Evolutionary conservation across 2,797 vertebrate genomes (phyloP).

Genomic region (Eremophila alpestris): DNA sequence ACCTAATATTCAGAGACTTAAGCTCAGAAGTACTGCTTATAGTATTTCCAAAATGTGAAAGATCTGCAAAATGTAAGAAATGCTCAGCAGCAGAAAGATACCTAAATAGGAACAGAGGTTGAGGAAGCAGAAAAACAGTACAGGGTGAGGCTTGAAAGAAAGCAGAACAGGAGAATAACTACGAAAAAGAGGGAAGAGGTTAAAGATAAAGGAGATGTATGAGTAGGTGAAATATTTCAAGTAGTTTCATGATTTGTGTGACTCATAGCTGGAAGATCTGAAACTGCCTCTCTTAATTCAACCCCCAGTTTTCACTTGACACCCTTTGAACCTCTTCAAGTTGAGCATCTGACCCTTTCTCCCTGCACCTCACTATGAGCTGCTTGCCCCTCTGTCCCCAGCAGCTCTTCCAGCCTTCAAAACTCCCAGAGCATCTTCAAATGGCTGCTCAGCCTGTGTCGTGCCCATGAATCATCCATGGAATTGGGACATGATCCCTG

Average conservation of each 20-base stretch:
- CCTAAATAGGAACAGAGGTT: not conserved
- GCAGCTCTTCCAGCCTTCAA: not conserved
- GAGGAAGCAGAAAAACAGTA: not conserved
- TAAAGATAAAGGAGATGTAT: constrained; percentile 15
- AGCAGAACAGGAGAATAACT: not conserved
- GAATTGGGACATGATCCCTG: rapidly evolving
- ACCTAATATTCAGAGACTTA: not conserved
- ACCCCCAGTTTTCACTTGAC: not conserved
- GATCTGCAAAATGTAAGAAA: not conserved
- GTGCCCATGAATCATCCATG: rapidly evolving
- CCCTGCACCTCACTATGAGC: not conserved
- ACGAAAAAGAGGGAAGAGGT: constrained; percentile 13
- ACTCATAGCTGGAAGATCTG: constrained; percentile 19
- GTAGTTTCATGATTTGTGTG: constrained; percentile 5
- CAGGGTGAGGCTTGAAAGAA: constrained; percentile 8
- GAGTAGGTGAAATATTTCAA: constrained; percentile 18
- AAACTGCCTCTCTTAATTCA: not conserved
- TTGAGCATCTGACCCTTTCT: not conserved
- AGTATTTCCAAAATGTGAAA: not conserved
- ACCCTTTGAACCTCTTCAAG: not conserved
- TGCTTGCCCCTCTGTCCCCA: rapidly evolving
- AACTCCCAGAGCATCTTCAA: not conserved
- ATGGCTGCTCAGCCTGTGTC: not conserved
- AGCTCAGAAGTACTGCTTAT: not conserved
- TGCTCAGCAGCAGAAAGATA: not conserved